Conservation (phyloP, 2,888 invertebrate species). For the Neuroscelio doddi region DNA sequence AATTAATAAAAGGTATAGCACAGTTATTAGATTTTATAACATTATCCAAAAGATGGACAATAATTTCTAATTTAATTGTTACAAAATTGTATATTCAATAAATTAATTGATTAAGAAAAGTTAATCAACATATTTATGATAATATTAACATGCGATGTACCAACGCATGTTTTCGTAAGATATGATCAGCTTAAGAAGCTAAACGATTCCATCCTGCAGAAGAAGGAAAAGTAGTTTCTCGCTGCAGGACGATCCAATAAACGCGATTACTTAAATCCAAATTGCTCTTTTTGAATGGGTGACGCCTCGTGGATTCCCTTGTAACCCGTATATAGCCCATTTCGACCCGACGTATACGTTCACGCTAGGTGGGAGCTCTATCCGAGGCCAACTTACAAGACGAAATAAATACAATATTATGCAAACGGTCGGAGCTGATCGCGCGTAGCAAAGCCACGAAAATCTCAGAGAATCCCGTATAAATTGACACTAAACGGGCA, state of each 20-base stretch:
- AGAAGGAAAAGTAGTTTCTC: slow-evolving; percentile 28
- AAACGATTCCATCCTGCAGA: slow-evolving; percentile 30
- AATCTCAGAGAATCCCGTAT: slow-evolving; percentile 72
- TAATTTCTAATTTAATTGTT: no score
- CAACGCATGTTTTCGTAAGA: slow-evolving; percentile 31
- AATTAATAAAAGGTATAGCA: not conserved
- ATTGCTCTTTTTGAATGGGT: slow-evolving; percentile 62
- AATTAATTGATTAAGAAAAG: no score
- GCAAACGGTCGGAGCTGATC: slow-evolving; percentile 71
- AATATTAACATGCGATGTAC: slow-evolving; percentile 9
- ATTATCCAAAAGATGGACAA: no score
- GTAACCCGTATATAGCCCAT: slow-evolving; percentile 64
- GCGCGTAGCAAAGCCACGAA: slow-evolving; percentile 68
- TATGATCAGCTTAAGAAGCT: slow-evolving; percentile 35
- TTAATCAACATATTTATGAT: no score
- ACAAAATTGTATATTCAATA: no score
- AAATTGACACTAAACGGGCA: slow-evolving; percentile 72
- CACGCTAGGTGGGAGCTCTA: slow-evolving; percentile 44
- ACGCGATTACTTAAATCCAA: slow-evolving; percentile 56
- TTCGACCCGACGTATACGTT: slow-evolving; percentile 56
- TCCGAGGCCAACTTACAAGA: slow-evolving; percentile 64
- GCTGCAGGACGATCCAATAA: slow-evolving; percentile 38
- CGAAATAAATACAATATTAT: slow-evolving; percentile 73
- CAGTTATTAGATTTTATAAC: no score
- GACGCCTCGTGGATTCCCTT: slow-evolving; percentile 59